Percentiles rank a stretch among this genome's conserved stretches.
These are phyloP conservation scores for Amiota minor DNA, from an alignment of 2,888 invertebrate species.

Conservation along the genomic window DNA sequence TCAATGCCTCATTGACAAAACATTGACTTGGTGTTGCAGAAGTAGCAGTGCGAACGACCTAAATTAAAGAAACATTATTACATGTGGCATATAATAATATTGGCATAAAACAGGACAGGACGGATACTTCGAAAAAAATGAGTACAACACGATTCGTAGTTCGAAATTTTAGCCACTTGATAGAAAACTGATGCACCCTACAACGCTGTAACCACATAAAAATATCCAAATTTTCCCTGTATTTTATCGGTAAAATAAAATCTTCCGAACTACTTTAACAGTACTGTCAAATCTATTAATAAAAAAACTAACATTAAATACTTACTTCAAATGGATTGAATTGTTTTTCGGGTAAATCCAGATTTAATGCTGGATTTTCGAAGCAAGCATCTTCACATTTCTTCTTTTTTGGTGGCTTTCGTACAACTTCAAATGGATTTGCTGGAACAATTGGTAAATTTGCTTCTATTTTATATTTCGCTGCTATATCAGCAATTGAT, in stretches of 20 bases:
- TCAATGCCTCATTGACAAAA: constrained; percentile 70
- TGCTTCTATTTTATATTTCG: constrained; percentile 26
- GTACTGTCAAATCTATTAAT: no score
- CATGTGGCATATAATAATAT: no score
- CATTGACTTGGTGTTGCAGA: constrained; percentile 47
- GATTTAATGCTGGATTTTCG: constrained; percentile 71
- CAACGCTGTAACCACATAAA: no score
- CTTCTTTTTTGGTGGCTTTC: constrained; percentile 72
- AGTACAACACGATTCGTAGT: no score
- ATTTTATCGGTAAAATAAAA: no score
- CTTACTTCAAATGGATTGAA: constrained; percentile 73
- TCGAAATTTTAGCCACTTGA: no score
- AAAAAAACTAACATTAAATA: constrained; percentile 5
- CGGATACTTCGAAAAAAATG: no score
- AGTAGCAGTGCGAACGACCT: not conserved
- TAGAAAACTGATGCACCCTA: no score
- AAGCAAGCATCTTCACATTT: constrained; percentile 70
- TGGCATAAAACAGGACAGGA: no score
- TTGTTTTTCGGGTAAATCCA: constrained; percentile 70
- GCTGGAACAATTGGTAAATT: constrained; percentile 38
- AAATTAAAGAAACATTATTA: not conserved
- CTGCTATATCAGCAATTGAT: constrained; percentile 65
- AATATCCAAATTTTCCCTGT: no score
- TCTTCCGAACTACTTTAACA: no score
- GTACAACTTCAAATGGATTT: constrained; percentile 71